These are phyloP conservation scores for Peromyscus californicus DNA, from an alignment of 2,113 vertebrate species.

Conservation along the genomic window DNA sequence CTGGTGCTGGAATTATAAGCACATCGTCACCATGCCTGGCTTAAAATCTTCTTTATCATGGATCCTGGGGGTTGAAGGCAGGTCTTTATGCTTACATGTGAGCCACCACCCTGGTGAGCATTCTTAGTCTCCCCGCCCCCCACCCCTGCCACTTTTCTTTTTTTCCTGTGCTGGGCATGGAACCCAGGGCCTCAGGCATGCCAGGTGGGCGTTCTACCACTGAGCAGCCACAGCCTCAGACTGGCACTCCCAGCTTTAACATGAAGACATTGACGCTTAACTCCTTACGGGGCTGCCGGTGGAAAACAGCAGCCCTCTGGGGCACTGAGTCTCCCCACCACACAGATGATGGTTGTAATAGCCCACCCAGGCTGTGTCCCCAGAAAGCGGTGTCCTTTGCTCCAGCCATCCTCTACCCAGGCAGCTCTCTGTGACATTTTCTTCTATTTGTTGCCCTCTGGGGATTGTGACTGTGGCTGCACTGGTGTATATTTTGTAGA, in stretches of 20 bases:
- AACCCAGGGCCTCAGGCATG: neutral
- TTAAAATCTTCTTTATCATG: neutral
- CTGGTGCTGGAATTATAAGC: neutral
- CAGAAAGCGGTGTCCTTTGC: too few species aligned
- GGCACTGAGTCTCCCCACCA: fast-evolving
- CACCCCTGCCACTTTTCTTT: fast-evolving
- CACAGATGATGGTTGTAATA: neutral
- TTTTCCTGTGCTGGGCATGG: neutral
- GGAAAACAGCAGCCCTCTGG: neutral
- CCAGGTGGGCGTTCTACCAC: neutral
- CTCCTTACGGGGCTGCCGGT: neutral
- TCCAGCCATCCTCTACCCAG: too few species aligned
- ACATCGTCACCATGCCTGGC: neutral
- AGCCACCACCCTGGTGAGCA: neutral
- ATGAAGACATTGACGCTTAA: neutral
- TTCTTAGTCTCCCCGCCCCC: neutral
- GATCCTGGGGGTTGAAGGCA: neutral
- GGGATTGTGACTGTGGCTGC: neutral
- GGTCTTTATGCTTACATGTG: neutral
- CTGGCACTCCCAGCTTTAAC: neutral
- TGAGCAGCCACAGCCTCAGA: neutral
- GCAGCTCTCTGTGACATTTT: too few species aligned
- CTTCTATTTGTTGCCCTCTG: neutral
- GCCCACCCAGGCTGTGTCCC: neutral
- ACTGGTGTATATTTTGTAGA: neutral